Evolutionary conservation across 2,888 invertebrate genomes (phyloP), one percentile per base, ranked within the genome.

Genomic region (Idaea biselata): DNA sequence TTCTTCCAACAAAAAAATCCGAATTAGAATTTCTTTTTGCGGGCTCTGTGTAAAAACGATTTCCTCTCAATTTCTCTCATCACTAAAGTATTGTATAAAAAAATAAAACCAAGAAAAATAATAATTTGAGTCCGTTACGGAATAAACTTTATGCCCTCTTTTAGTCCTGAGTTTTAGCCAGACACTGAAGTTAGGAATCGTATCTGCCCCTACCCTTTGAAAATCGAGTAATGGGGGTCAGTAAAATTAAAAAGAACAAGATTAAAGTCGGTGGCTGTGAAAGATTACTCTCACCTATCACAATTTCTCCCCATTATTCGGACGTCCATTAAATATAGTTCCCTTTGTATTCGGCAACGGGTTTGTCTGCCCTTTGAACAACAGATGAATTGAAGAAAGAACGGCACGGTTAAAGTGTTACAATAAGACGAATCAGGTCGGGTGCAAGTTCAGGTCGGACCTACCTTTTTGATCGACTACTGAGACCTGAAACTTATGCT

Each of bases 221-320:
- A 56, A 56, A 56, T 18, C 6, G 79, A 79, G 79, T 82, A 76
- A 81, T 74, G 72, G 70, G 70, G 44, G 44, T 44, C 44, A 71
- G 75, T 76, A 81, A 84, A 81, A 25, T 25, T 82, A 81, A 88
- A 85, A 85, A 82, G 83, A 81, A 82, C 83, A 77, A 79, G 84
- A 56, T 81, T 85, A 83, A 25, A 77, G 84, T 83, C 84, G 76
- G 80, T 78, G 84, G 79, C 80, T 80, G 81, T 80, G 73, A 84
- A 86, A 91, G 89, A 89, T 88, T 86, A 85, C 88, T 89, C 90
- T 88, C 91, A 87, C 91, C 91, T 90, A 91, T 91, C 89, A 91
- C 88, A 89, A 92, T 91, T 90, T 91, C 91, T 86, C 83, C 79
- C 73, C 74, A 88, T 91, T 91, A 90, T 91, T 81, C 80, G 81